A percentile compares a stretch with the other conserved stretches of the same genome.
Conservation (phyloP, 2,888 invertebrate species). For the Dryadula phaetusa region DNA sequence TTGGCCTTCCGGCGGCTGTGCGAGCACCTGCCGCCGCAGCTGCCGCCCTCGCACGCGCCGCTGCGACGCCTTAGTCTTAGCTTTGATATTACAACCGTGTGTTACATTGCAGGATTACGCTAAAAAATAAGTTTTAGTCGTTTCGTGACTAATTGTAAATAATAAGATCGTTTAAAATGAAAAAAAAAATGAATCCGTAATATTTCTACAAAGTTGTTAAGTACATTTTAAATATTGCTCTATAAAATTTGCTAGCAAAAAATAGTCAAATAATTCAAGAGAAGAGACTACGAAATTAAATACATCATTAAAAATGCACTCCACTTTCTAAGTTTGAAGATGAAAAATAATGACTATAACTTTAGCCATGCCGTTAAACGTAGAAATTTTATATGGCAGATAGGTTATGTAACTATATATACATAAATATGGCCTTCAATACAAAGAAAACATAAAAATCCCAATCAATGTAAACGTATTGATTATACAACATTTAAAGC, state of each 20-base stretch:
- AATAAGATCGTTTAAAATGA: too few species aligned
- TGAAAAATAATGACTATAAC: neutral
- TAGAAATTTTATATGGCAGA: neutral
- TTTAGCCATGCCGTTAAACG: neutral
- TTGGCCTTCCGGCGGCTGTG: slow-evolving; percentile 80
- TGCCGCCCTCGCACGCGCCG: slow-evolving; percentile 68
- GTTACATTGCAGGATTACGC: neutral
- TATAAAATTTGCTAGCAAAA: neutral
- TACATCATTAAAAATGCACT: slow-evolving; percentile 15
- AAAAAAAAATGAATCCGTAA: too few species aligned
- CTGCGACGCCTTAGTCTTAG: neutral
- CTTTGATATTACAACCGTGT: slow-evolving; percentile 10
- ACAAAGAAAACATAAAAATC: slow-evolving; percentile 35
- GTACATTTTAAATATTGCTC: neutral
- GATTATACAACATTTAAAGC: slow-evolving; percentile 22
- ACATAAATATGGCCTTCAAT: slow-evolving; percentile 5
- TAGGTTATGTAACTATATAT: slow-evolving; percentile 12
- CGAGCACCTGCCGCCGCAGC: slow-evolving; percentile 76
- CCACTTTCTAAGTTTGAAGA: slow-evolving; percentile 5
- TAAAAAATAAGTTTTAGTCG: too few species aligned
- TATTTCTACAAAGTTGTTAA: neutral
- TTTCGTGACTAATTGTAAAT: too few species aligned
- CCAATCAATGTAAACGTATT: slow-evolving; percentile 36
- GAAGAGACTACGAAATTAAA: slow-evolving; percentile 4
- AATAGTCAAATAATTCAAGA: neutral